phyloP scores from a whole-genome alignment of 2,113 vertebrate species.

The Aptenodytes forsteri region DNA sequence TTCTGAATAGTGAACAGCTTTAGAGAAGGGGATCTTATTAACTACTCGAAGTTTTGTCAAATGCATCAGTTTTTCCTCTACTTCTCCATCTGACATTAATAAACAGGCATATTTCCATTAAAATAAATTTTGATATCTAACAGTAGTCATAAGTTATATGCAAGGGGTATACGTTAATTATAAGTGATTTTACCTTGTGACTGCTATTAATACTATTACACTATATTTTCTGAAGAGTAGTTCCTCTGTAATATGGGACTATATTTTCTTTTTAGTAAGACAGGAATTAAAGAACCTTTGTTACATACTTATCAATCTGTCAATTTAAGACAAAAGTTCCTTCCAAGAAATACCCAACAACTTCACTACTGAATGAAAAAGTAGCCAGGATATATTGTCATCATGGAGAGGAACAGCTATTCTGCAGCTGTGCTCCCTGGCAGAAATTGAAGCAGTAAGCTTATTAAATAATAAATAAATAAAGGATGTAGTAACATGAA shows the following conservation, averaged over 20 bases:
- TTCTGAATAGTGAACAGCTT: not conserved
- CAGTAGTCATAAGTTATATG: not conserved
- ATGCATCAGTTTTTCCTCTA: not conserved
- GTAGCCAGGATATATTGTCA: not conserved
- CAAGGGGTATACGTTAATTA: not conserved
- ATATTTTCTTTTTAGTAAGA: not conserved
- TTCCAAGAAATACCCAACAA: not conserved
- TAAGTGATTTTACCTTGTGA: not conserved
- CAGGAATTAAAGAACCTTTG: not conserved
- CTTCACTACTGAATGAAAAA: not conserved
- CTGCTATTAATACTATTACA: not conserved
- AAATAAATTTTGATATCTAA: not conserved
- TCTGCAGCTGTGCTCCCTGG: constrained; percentile 40
- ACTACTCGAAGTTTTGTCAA: not conserved
- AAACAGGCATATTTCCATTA: not conserved
- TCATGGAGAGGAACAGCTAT: not conserved
- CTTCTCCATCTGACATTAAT: not conserved
- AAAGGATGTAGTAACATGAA: too few species aligned
- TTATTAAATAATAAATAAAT: too few species aligned
- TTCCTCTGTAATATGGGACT: not conserved
- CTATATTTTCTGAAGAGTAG: not conserved
- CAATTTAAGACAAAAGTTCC: not conserved
- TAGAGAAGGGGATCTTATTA: not conserved
- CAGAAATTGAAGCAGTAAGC: not conserved
- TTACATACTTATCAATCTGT: not conserved